Evolutionary conservation across 2,113 vertebrate species (phyloP), one percentile per base, ranked within the genome.

Genomic region (Lathamus discolor): DNA sequence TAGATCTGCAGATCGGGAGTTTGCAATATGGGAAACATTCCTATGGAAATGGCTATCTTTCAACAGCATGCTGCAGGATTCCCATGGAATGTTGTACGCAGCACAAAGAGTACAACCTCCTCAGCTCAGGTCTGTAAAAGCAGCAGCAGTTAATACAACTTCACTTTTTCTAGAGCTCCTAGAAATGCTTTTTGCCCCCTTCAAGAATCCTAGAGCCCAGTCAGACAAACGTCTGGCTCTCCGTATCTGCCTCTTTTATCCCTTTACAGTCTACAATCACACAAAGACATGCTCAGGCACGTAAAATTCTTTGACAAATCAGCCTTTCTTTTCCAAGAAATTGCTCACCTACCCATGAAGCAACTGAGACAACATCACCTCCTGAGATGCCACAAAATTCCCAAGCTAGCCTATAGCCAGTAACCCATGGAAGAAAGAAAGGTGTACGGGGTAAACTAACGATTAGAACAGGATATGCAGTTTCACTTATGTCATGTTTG

Each of bases 71-170:
- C 16, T 33, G 18, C 25, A 37, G 46, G 72, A 20, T 51, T 87
- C 25, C 67, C 18, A 5, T 12, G 13, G 15, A 67, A 86, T 9
- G 11, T 0, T 75, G 17, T 10, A 85, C 17, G 44, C 0, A 2
- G 18, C 43, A 20, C 44, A 79, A 89, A 55, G 12, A 66, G 72
- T 10, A 68, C 10, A 5, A 13, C 9, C 28, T 70, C n/a, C 67
- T 57, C 82, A 63, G 49, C 54, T 74, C 62, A 43, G 3, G 9
- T 35, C 35, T 69, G 31, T 43, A 49, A 80, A 70, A 89, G 24
- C 13, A 64, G 35, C 77, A 77, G 20, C 17, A 83, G 8, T 14
- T 43, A 75, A n/a, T 12, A 33, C 4, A 64, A 31, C 44, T 86
- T n/a, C 18, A 46, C 33, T 10, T 15, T 28, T 75, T 81, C 49